phyloP scores from a whole-genome alignment of 2,888 invertebrate genomes.

The Hirtodrosophila confusa region DNA sequence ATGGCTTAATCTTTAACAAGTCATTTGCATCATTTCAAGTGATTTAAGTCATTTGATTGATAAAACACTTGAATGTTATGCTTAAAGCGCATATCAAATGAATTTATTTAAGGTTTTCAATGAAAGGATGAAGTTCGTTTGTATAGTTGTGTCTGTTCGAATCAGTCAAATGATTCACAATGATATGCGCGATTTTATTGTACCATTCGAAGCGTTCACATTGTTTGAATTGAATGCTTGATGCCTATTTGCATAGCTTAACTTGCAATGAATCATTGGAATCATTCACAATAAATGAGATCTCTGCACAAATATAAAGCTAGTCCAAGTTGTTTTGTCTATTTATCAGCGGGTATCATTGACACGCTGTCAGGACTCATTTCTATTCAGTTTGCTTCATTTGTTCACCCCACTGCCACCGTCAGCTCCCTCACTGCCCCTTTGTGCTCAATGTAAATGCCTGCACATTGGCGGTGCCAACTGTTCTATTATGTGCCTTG shows the following conservation, averaged over 20 bases:
- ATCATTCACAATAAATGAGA: constrained; percentile 21
- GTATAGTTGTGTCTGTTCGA: no score
- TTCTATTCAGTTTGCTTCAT: constrained; percentile 16
- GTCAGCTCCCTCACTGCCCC: background rate
- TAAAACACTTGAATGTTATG: no score
- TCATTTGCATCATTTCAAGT: no score
- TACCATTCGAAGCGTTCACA: constrained; percentile 1
- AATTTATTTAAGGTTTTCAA: no score
- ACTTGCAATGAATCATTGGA: background rate
- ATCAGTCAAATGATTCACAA: no score
- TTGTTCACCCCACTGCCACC: background rate
- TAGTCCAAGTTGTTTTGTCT: constrained; percentile 17
- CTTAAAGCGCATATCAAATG: no score
- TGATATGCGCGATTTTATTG: no score
- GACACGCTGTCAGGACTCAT: constrained; percentile 27
- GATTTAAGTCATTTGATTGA: no score
- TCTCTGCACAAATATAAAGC: constrained; percentile 22
- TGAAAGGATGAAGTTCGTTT: no score
- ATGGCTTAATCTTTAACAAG: no score
- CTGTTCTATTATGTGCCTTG: constrained; percentile 38
- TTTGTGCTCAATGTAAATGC: constrained; percentile 45
- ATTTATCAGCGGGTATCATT: constrained; percentile 24
- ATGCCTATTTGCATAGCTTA: no score
- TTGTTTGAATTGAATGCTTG: no score
- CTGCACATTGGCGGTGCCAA: constrained; percentile 42